Conservation (phyloP, 2,797 vertebrate species). For the Lithobates pipiens region DNA sequence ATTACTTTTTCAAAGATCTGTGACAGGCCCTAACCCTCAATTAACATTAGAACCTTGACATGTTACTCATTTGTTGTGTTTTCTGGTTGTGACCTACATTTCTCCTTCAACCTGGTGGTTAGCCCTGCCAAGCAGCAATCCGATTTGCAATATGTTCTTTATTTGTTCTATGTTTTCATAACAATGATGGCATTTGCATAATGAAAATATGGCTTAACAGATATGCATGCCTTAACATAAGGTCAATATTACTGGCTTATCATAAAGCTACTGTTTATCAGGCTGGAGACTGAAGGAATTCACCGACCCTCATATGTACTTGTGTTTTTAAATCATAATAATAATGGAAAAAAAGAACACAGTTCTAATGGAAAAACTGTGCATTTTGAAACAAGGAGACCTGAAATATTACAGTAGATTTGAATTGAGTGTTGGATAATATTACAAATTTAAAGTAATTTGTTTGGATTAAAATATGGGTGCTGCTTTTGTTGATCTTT, state of each 20-base stretch:
- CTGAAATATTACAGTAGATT: too few relatives aligned
- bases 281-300: neutral
- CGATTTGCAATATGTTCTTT: constrained; percentile 11
- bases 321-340: neutral
- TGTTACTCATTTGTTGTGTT: neutral
- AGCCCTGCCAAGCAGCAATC: neutral
- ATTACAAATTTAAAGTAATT: too few relatives aligned
- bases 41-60: neutral
- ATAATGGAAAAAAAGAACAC: too few relatives aligned
- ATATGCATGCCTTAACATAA: neutral
- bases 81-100: constrained; percentile 3
- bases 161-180: neutral
- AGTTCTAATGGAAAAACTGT: too few relatives aligned
- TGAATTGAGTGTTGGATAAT: too few relatives aligned
- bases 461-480: too few relatives aligned
- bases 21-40: neutral
- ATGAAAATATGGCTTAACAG: constrained; percentile 10
- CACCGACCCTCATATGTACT: neutral
- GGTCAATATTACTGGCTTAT: neutral
- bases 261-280: neutral
- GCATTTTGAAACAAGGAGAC: too few relatives aligned
- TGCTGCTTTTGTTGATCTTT: too few relatives aligned
- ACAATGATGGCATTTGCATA: neutral
- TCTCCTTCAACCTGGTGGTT: neutral
- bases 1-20: neutral